Evolutionary conservation across 2,113 vertebrate genomes (phyloP), one percentile per base, ranked within the genome.

Genomic region (Upupa epops): DNA sequence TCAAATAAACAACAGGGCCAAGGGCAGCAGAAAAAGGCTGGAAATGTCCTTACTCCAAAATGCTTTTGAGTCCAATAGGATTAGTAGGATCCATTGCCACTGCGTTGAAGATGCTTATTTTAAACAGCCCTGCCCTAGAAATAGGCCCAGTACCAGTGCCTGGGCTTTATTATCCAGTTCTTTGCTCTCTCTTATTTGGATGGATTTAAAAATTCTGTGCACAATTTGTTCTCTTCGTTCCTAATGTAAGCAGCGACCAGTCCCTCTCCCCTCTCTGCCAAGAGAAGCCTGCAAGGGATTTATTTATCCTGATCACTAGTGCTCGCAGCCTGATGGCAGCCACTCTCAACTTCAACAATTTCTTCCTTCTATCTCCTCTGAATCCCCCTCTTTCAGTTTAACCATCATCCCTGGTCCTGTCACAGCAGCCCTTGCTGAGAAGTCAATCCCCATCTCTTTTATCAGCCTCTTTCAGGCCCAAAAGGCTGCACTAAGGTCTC

Each of bases 211-310:
- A 86, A 87, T 85, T 68, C 93, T 68, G 59, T 48, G 83, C 92
- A 95, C 80, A 85, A 85, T 93, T 95, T 90, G 83, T 95, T 95
- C 91, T 85, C 77, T 71, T 79, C 1, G 0, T 36, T 86, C 55
- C 63, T 76, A 86, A 91, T 13, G 31, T 86, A 92, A 83, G 71
- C 89, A 94, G 66, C 34, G 83, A 88, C 77, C 73, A 55, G 20
- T 32, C 48, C 77, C 52, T 49, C 46, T 45, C 42, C 29, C 42
- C 49, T 17, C 37, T 42, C 59, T 13, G 4, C 68, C 91, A 85
- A 56, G 61, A 85, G 19, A 56, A 65, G 49, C 11, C 72, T 88
- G 46, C 46, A 36, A 71, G 72, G 61, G 71, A 86, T 88, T 93
- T 93, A 88, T 90, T 93, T 93, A 83, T 61, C 46, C 80, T 49